These are phyloP conservation scores for Pungitius pungitius DNA, from an alignment of 2,113 vertebrate genomes.

Conservation along the genomic window DNA sequence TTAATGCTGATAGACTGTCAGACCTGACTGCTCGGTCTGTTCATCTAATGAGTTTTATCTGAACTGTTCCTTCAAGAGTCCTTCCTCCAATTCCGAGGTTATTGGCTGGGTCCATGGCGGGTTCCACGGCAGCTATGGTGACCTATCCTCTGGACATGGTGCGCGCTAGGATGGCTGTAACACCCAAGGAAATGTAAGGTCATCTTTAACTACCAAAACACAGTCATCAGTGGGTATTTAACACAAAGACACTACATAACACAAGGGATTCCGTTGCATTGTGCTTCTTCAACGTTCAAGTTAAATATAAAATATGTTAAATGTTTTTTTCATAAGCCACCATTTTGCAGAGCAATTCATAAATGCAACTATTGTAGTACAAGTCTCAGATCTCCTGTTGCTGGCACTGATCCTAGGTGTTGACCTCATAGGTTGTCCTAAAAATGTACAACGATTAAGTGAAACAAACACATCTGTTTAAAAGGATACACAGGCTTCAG, in stretches of 20 bases:
- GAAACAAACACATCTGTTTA: not conserved
- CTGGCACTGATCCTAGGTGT: not conserved
- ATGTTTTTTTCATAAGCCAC: too few relatives aligned
- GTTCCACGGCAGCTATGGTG: slow-evolving; percentile 89
- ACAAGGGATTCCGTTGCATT: not conserved
- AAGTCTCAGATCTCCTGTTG: not conserved
- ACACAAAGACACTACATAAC: not conserved
- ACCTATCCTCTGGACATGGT: slow-evolving; percentile 98
- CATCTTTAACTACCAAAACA: not conserved
- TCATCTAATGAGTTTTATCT: not conserved
- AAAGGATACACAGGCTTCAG: not conserved
- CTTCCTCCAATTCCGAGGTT: slow-evolving; percentile 92
- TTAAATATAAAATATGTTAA: not conserved
- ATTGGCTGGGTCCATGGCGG: slow-evolving; percentile 91
- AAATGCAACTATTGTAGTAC: not conserved
- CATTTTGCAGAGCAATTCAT: not conserved
- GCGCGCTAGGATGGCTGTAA: slow-evolving; percentile 97
- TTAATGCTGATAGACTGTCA: not conserved
- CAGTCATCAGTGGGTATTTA: not conserved
- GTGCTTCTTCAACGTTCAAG: not conserved
- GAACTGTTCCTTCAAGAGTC: slow-evolving; percentile 76
- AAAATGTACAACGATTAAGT: not conserved
- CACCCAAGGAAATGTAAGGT: slow-evolving; percentile 96
- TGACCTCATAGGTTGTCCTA: not conserved
- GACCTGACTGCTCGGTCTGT: not conserved